Base-by-base conservation (phyloP, 1,140 invertebrate genomes). In the Aphidius gifuensis region DNA sequence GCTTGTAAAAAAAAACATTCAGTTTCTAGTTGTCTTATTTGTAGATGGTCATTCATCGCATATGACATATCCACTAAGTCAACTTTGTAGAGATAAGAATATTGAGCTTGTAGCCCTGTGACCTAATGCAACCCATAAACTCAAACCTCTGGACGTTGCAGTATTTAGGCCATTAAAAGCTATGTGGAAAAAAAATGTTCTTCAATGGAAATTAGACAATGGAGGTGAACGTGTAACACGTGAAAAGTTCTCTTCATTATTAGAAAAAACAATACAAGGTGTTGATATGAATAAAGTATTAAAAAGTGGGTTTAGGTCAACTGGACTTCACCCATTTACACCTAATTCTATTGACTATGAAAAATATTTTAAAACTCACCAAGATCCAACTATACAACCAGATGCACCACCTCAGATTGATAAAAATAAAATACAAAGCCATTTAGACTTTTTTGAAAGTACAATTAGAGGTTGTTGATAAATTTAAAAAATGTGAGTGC, bases 41-140 rank as follows among this genome's bases (percentile, higher is more conserved):
- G 50, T 81, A 6, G 80, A 82, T 70, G 77, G 76, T 6, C 78
- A 81, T 60, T 61, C 55, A n/a, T 76, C 74, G 1, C 75, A 82
- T 60, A 32, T 77, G 42, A 73, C 73, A 6, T 60, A 78, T 7
- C 23, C 71, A 21, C 9, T 77, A 38, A 74, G 68, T 39, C 64
- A 75, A 16, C 77, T 80, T 65, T 82, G 80, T 60, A 54, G 42
- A 3, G 66, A 74, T 58, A 77, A 80, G 55, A 58, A 59, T 38
- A 82, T 83, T 21, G 61, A 74, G 21, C 61, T 82, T 38, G 59
- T 81, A 8, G 70, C 73, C 6, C 61, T 82, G 4, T 73, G 70
- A 42, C 78, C 78, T 9, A 82, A 82, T 67, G 66, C 75, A 5
- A 81, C 76, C 6, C 77, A 80, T 60, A 71, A 81, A 16, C 55